Base-by-base conservation (phyloP, 92 coral and sea anemone species). In the Bergia sp. region DNA sequence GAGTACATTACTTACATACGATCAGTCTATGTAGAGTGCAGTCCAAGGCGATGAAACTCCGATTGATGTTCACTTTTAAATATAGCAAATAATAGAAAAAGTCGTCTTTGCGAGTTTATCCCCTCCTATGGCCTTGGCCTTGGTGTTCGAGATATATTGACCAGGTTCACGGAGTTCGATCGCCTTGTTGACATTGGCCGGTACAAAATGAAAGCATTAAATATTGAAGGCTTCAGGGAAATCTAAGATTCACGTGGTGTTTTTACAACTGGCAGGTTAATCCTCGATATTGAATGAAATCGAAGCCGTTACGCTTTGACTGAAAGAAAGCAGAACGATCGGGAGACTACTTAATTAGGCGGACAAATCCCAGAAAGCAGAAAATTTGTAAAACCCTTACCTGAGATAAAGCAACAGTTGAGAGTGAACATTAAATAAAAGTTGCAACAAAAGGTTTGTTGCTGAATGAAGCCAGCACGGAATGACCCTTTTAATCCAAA, bases 141-240 rank as follows among this genome's bases (percentile, higher is more conserved):
- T 76, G 49, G 80, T 39, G 47, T 41, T 40, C 29, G 23, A 41
- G 50, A 39, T 79, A 41, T 44, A 79, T 50, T 79, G 82, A 44
- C 64, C 65, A 38, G 57, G 40, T 44, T 67, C 65, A 7, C 67
- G 44, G 76, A 76, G 50, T 18, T 38, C 53, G 3, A 4, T 7
- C n/a, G 16, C 12, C 18, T 72, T 82, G 20, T 36, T 50, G 77
- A 84, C 78, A 79, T 84, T 71, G 87, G 78, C 78, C 66, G 58
- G 64, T 49, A 49, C 69, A 43, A 20, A 84, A 6, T 47, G 43
- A 37, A 23, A 72, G 72, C 75, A 72, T 84, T 84, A 84, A 84
- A 84, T 16, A 42, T 84, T 84, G 67, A 79, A 84, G 87, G 23
- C 43, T 74, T 49, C 71, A 77, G 79, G 58, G 87, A 84, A 84